phyloP scores from a whole-genome alignment of 2,888 invertebrate species.

The Coleophora deauratella region DNA sequence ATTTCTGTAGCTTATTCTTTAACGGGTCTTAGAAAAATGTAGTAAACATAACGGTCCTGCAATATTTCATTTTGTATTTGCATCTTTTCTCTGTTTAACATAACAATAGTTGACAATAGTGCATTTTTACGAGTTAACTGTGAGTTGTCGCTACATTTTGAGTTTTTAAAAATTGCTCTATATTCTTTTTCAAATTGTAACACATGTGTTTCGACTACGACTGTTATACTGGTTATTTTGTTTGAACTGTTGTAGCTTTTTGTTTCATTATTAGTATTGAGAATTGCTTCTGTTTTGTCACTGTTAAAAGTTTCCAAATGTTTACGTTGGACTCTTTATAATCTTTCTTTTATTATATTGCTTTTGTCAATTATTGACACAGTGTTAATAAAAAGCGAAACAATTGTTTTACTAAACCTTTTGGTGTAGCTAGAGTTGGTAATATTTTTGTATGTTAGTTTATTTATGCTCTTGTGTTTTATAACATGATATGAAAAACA shows the following conservation, averaged over 20 bases:
- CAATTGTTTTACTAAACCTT: too few relatives aligned
- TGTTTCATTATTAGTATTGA: conserved; percentile 21
- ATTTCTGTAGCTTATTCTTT: conserved; percentile 34
- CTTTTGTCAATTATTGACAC: too few relatives aligned
- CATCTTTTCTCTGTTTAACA: conserved; percentile 52
- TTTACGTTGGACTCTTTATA: too few relatives aligned
- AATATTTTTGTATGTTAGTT: too few relatives aligned
- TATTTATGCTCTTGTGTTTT: too few relatives aligned
- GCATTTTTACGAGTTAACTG: conserved; percentile 29
- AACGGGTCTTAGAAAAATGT: conserved; percentile 51
- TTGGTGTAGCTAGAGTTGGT: too few relatives aligned
- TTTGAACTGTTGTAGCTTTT: conserved; percentile 30
- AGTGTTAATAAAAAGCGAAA: too few relatives aligned
- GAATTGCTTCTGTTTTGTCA: conserved; percentile 18
- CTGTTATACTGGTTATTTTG: conserved; percentile 22
- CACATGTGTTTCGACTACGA: conserved; percentile 49
- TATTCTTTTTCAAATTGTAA: conserved; percentile 22
- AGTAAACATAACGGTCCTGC: conserved; percentile 60
- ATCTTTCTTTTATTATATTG: background rate
- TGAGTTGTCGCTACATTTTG: conserved; percentile 16
- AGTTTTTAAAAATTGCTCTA: conserved; percentile 27
- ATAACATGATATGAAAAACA: too few relatives aligned
- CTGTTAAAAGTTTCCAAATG: too few relatives aligned
- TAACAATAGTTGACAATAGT: conserved; percentile 45
- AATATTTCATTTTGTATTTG: conserved; percentile 37